A percentile compares a stretch with the other conserved stretches of the same genome.
Conservation (phyloP, 2,888 invertebrate genomes). For the Troides helena region DNA sequence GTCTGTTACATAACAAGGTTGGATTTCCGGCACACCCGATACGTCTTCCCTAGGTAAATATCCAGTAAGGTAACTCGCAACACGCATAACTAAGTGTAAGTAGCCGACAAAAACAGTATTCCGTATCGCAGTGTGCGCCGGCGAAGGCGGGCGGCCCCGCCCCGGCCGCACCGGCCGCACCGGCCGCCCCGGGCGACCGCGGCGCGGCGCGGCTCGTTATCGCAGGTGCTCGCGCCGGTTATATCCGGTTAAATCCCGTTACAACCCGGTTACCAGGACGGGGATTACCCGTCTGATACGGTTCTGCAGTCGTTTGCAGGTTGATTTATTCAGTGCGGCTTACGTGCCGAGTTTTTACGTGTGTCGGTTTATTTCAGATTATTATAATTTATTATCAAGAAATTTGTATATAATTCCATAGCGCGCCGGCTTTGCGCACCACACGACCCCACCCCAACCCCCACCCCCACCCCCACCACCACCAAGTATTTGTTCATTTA, state of each 20-base stretch:
- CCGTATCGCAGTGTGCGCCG: slow-evolving; percentile 5
- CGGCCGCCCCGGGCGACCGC: slow-evolving; percentile 7
- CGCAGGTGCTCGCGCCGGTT: slow-evolving; percentile 68
- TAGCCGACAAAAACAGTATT: neutral
- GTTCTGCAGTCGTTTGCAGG: slow-evolving; percentile 65
- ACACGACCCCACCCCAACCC: no score
- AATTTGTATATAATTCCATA: neutral
- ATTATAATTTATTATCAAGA: neutral
- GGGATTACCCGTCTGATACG: slow-evolving; percentile 73
- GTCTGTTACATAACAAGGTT: no score
- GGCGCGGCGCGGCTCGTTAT: slow-evolving; percentile 53
- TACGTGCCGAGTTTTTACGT: slow-evolving; percentile 21
- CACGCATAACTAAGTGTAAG: neutral
- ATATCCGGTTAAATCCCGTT: slow-evolving; percentile 51
- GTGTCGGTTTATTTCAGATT: slow-evolving; percentile 2
- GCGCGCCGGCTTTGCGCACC: no score
- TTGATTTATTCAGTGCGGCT: slow-evolving; percentile 69
- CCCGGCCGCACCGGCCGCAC: no score
- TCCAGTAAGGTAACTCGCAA: neutral
- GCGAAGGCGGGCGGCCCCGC: neutral
- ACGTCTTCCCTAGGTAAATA: neutral
- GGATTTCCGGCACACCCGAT: no score
- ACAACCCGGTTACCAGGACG: slow-evolving; percentile 60
- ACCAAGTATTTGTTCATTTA: no score
- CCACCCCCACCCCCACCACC: no score